Evolutionary conservation across 2,888 invertebrate species (phyloP).

Genomic region (Germaria angustata): DNA sequence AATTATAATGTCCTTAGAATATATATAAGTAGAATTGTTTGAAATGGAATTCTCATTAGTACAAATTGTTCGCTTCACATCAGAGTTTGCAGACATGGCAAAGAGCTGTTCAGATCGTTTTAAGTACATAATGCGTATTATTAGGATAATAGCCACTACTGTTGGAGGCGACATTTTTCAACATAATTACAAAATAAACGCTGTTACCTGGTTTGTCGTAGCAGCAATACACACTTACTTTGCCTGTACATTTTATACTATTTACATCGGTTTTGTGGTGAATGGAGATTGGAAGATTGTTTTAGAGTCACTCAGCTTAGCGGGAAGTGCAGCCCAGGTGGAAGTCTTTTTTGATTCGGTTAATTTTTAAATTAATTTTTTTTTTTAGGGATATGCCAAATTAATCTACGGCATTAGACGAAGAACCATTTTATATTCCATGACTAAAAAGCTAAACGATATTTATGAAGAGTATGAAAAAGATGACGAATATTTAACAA

Average conservation of each 20-base stretch:
- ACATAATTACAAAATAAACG: slow-evolving; percentile 66
- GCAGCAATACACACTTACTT: slow-evolving; percentile 61
- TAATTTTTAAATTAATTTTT: not conserved
- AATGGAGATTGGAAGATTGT: slow-evolving; percentile 69
- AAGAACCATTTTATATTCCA: slow-evolving; percentile 12
- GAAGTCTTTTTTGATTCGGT: not conserved
- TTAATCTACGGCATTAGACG: not conserved
- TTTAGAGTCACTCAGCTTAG: slow-evolving; percentile 68
- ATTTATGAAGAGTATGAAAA: slow-evolving; percentile 70
- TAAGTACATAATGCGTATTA: not conserved
- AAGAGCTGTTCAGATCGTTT: slow-evolving; percentile 9
- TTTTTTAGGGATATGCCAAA: slow-evolving; percentile 17
- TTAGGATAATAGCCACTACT: slow-evolving; percentile 5
- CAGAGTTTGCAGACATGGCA: not conserved
- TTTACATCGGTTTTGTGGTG: slow-evolving; percentile 69
- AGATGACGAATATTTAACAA: slow-evolving; percentile 61
- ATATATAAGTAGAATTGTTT: not conserved
- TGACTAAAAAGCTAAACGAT: slow-evolving; percentile 58
- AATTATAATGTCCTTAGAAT: not conserved
- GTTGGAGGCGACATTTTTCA: slow-evolving; percentile 69
- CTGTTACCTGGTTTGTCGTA: slow-evolving; percentile 67
- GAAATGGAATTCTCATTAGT: not conserved
- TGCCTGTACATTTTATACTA: slow-evolving; percentile 69
- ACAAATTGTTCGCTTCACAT: not conserved
- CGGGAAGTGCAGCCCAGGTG: slow-evolving; percentile 69